phyloP scores from a whole-genome alignment of 2,113 vertebrate species.

The Amphiprion percula region DNA sequence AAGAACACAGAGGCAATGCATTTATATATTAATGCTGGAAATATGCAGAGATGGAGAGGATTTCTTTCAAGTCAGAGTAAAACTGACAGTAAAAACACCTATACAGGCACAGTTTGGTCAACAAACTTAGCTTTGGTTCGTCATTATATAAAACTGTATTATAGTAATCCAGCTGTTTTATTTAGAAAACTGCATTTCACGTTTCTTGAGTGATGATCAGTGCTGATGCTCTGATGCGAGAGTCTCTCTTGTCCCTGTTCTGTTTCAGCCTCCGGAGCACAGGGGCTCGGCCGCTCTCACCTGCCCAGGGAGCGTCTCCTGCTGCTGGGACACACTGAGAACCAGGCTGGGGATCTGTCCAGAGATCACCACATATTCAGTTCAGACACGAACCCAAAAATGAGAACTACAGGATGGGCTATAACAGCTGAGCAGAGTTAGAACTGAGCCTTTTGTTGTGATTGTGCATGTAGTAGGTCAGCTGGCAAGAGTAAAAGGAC shows the following conservation, averaged over 20 bases:
- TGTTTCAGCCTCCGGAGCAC: constrained; percentile 82
- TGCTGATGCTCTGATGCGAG: constrained; percentile 77
- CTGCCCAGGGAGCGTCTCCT: constrained; percentile 57
- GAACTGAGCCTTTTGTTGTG: neutral
- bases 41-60: neutral
- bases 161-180: neutral
- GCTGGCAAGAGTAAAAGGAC: neutral
- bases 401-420: neutral
- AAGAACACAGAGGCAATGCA: too few relatives aligned
- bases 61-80: constrained; percentile 1
- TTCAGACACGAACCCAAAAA: constrained; percentile 13
- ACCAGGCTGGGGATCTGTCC: constrained; percentile 41
- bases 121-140: neutral
- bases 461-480: neutral
- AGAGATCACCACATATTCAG: constrained; percentile 25
- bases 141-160: neutral
- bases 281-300: constrained; percentile 60
- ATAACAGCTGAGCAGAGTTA: neutral
- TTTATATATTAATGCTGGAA: neutral
- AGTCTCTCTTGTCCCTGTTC: constrained; percentile 82
- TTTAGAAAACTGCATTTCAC: constrained; percentile 10
- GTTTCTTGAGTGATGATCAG: constrained; percentile 63
- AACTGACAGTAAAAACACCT: neutral
- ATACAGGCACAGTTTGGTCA: neutral
- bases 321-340: constrained; percentile 33